phyloP scores from a whole-genome alignment of 2,888 invertebrate genomes.

The Argynnis bischoffii region DNA sequence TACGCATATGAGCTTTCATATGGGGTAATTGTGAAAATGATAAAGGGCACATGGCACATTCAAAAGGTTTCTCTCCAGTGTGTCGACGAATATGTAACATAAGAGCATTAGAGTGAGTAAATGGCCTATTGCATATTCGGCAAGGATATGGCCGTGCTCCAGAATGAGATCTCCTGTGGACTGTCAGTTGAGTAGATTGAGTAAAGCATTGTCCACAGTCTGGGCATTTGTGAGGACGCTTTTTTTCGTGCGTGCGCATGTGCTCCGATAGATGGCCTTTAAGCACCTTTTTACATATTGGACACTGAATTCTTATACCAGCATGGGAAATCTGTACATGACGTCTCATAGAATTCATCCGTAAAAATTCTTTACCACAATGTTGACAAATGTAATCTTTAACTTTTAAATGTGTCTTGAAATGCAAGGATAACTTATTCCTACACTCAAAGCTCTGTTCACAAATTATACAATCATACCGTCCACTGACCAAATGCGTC shows the following conservation, averaged over 20 bases:
- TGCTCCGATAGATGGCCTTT: conserved; percentile 92
- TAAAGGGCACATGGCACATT: conserved; percentile 86
- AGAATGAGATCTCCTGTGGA: conserved; percentile 92
- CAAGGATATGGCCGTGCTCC: conserved; percentile 92
- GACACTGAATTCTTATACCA: conserved; percentile 89
- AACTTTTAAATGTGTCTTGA: conserved; percentile 87
- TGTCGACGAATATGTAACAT: conserved; percentile 92
- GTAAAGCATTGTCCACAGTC: conserved; percentile 91
- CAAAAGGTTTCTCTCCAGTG: conserved; percentile 93
- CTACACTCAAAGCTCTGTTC: conserved; percentile 86
- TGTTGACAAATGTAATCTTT: conserved; percentile 90
- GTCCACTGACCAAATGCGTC: conserved; percentile 87
- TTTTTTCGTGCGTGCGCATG: conserved; percentile 89
- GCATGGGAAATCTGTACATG: conserved; percentile 90
- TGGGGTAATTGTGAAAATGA: conserved; percentile 92
- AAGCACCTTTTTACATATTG: conserved; percentile 90
- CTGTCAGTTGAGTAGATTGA: conserved; percentile 91
- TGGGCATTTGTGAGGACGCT: conserved; percentile 89
- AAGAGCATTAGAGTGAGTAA: conserved; percentile 92
- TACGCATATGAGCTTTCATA: conserved; percentile 93
- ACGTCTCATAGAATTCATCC: conserved; percentile 88
- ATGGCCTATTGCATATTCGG: conserved; percentile 89
- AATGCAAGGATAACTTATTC: conserved; percentile 84
- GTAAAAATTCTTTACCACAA: conserved; percentile 89
- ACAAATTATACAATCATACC: conserved; percentile 87